These are phyloP conservation scores for Cyprinodon brontotheroides DNA, from an alignment of 2,113 vertebrate genomes.

Conservation along the genomic window DNA sequence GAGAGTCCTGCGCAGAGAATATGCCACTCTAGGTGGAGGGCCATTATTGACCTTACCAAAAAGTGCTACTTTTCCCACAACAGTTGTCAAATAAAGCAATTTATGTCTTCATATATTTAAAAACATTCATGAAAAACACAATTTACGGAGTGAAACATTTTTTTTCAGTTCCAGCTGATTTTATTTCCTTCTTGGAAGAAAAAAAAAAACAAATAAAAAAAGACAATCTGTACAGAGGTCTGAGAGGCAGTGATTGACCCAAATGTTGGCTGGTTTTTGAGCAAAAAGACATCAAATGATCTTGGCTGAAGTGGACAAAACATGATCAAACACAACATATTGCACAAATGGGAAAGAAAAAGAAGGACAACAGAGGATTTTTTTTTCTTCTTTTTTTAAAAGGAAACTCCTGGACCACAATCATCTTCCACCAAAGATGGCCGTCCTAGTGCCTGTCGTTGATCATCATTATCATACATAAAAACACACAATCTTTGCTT, in stretches of 20 bases:
- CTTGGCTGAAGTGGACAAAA: conserved; percentile 89
- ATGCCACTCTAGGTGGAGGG: background rate
- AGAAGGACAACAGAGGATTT: conserved; percentile 75
- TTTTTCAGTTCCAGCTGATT: conserved; percentile 99
- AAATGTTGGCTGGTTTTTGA: conserved; percentile 93
- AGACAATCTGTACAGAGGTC: conserved; percentile 94
- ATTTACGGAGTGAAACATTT: conserved; percentile 28
- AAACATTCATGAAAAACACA: background rate
- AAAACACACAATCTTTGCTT: conserved; percentile 99
- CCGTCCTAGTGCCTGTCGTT: conserved; percentile 96
- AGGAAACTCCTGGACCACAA: conserved; percentile 88
- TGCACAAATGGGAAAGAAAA: conserved; percentile 94
- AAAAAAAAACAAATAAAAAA: conserved; percentile 75
- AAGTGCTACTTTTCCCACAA: background rate
- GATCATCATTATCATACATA: conserved; percentile 85
- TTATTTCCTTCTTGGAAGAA: conserved; percentile 99
- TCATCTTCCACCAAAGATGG: conserved; percentile 91
- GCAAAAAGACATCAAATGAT: conserved; percentile 84
- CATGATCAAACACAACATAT: conserved; percentile 97
- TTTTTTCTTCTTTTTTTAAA: conserved; percentile 48
- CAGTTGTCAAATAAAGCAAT: no score
- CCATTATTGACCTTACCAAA: background rate
- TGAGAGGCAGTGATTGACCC: conserved; percentile 99
- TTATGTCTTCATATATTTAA: background rate
- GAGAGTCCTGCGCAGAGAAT: no score